A percentile compares a stretch with the other conserved stretches of the same genome.
phyloP scores from a whole-genome alignment of 2,888 invertebrate genomes.

The Macrophya annulata region DNA sequence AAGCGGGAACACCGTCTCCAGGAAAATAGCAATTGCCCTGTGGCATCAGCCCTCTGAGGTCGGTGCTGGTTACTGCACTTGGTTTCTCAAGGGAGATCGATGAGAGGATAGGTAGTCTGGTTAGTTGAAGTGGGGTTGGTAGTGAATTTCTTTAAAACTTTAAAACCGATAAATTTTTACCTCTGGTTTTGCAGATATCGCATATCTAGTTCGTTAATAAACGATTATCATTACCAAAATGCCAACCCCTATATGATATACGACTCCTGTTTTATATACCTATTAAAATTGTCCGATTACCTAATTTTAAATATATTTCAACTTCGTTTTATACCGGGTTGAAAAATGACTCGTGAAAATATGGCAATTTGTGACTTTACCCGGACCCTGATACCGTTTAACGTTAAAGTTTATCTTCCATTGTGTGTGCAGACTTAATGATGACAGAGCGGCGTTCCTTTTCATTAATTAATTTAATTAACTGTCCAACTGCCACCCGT shows the following conservation, averaged over 20 bases:
- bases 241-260: background rate
- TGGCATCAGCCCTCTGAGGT: constrained; percentile 26
- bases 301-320: constrained; percentile 3
- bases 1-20: constrained; percentile 32
- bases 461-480: constrained; percentile 50
- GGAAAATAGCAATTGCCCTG: constrained; percentile 48
- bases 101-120: constrained; percentile 13
- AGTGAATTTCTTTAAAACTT: constrained; percentile 7
- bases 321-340: background rate
- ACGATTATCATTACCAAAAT: background rate
- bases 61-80: constrained; percentile 40
- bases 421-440: constrained; percentile 17
- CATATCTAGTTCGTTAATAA: background rate
- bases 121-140: constrained; percentile 15
- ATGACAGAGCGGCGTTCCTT: constrained; percentile 43
- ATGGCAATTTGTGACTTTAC: background rate
- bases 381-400: background rate
- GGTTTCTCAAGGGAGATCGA: constrained; percentile 31
- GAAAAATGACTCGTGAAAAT: background rate
- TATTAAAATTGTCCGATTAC: too few species aligned
- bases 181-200: background rate
- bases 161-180: background rate
- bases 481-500: background rate
- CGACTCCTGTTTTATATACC: background rate
- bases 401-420: background rate